phyloP scores from a whole-genome alignment of 53 echinoderm and acorn worm species.

The Paracentrotus lividus region DNA sequence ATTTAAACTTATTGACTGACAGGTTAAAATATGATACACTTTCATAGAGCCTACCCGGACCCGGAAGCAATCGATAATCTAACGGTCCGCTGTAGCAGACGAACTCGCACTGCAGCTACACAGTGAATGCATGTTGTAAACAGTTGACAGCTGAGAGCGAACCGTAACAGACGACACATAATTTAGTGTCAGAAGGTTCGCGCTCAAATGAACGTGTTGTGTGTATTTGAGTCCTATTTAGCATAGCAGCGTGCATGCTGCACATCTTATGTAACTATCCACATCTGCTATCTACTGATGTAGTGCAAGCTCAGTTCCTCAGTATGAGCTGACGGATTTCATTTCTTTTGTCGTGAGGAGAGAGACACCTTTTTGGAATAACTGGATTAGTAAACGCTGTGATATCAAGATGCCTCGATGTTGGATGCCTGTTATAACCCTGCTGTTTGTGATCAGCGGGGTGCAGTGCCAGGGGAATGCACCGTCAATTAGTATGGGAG shows the following conservation, averaged over 20 bases:
- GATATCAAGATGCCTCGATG: constrained; percentile 1
- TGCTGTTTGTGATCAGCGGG: constrained; percentile 55
- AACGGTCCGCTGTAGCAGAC: background rate
- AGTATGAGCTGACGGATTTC: background rate
- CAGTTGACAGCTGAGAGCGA: constrained; percentile 28
- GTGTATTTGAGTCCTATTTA: background rate
- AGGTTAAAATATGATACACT: background rate
- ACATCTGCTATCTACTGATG: background rate
- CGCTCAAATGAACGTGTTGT: background rate
- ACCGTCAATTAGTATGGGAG: constrained; percentile 34
- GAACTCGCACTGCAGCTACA: background rate
- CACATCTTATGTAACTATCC: constrained; percentile 13
- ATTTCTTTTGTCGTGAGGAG: background rate
- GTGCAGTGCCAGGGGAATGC: constrained; percentile 4
- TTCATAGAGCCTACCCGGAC: background rate
- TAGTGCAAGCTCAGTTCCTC: background rate
- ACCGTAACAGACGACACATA: background rate
- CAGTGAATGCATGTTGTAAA: background rate
- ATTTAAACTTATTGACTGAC: too few species aligned
- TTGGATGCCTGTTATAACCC: constrained; percentile 30
- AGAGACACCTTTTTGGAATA: constrained; percentile 3
- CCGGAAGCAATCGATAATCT: constrained; percentile 28
- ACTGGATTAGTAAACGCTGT: constrained; percentile 47
- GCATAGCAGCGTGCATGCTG: background rate
- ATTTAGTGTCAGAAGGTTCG: background rate